Conservation (phyloP, 2,113 vertebrate species). For the Thalassarche chlororhynchos region DNA sequence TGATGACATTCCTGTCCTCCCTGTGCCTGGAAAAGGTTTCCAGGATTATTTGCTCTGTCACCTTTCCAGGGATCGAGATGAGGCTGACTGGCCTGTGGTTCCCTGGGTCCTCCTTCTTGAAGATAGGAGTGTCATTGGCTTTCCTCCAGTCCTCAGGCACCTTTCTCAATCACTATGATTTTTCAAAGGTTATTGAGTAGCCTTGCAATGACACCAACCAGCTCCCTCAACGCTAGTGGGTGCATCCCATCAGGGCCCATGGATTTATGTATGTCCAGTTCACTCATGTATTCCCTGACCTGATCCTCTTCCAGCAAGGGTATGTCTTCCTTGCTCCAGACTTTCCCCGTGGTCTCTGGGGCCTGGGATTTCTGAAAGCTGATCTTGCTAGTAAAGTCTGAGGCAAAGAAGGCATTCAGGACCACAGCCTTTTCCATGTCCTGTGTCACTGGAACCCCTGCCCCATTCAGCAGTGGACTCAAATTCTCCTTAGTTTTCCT, state of each 20-base stretch:
- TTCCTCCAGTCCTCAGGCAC: background rate
- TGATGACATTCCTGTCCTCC: background rate
- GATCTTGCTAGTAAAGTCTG: background rate
- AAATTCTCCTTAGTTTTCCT: background rate
- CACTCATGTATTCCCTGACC: background rate
- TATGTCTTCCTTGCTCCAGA: background rate
- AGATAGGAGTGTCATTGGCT: no score
- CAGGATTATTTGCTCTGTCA: background rate
- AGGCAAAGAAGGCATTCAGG: background rate
- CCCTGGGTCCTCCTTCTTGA: background rate
- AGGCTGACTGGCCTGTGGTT: background rate
- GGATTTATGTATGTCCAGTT: background rate
- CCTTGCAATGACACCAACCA: background rate
- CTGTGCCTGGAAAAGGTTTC: background rate
- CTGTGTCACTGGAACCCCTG: fast-evolving
- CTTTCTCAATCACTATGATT: background rate
- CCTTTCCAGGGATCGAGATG: background rate
- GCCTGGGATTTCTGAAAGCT: background rate
- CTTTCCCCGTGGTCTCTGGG: background rate
- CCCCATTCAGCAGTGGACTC: background rate
- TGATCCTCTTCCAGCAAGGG: background rate
- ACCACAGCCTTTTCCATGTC: background rate
- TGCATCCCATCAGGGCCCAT: background rate
- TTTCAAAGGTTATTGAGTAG: background rate
- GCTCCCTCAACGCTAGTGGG: background rate